Evolutionary conservation across 2,113 vertebrate genomes (phyloP).

Genomic region (Aptenodytes forsteri): DNA sequence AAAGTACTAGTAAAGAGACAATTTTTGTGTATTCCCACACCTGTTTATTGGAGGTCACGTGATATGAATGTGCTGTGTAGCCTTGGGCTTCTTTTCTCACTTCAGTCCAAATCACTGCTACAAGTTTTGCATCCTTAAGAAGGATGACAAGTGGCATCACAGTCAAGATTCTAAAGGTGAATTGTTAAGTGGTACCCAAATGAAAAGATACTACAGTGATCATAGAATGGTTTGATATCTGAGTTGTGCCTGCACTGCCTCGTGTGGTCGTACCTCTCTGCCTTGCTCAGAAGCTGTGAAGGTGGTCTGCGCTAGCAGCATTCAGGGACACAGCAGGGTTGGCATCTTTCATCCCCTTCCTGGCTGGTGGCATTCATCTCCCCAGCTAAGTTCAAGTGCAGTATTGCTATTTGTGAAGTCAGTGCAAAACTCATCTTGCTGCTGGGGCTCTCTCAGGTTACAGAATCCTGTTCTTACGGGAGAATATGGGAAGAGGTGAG

Average conservation of each 20-base stretch:
- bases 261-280: rapidly evolving
- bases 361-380: background rate
- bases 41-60: background rate
- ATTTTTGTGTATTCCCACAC: background rate
- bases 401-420: background rate
- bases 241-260: background rate
- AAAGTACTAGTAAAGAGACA: background rate
- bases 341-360: background rate
- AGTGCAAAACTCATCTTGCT: background rate
- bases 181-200: background rate
- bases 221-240: background rate
- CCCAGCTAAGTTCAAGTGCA: background rate
- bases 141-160: background rate
- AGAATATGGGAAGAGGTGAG: background rate
- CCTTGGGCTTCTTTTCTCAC: background rate
- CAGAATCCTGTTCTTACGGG: background rate
- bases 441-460: background rate
- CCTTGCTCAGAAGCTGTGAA: background rate
- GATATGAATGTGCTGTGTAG: background rate
- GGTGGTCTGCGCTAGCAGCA: background rate
- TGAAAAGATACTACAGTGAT: background rate
- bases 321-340: background rate
- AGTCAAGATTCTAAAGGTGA: background rate
- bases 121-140: background rate
- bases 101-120: background rate